These are phyloP conservation scores for Chrysogorgia sp. DNA, from an alignment of 92 coral and sea anemone species.

Conservation along the genomic window DNA sequence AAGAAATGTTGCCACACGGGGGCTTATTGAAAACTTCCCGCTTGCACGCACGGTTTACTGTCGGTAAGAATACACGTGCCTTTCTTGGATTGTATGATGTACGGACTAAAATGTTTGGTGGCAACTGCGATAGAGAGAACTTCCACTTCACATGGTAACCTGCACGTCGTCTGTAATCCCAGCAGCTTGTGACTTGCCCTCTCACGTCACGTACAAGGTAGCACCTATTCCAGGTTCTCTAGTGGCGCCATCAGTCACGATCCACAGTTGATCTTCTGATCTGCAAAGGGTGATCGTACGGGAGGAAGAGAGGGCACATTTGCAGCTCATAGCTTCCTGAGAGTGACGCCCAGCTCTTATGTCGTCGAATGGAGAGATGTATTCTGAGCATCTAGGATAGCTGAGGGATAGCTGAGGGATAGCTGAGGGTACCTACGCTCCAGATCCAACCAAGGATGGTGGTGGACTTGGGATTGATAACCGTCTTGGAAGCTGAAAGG, in stretches of 20 bases:
- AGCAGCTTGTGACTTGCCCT: constrained; percentile 33
- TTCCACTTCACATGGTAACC: constrained; percentile 57
- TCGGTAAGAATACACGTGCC: constrained; percentile 30
- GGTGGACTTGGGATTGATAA: constrained; percentile 4
- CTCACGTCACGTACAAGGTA: constrained; percentile 43
- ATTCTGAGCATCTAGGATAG: constrained; percentile 28
- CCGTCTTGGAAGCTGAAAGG: constrained; percentile 31
- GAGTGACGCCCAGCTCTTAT: constrained; percentile 53
- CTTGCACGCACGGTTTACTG: constrained; percentile 50
- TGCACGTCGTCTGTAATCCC: constrained; percentile 33
- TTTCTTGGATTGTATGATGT: constrained; percentile 20
- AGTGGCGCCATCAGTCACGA: constrained; percentile 55
- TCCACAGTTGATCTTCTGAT: constrained; percentile 53
- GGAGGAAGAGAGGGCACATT: constrained; percentile 44
- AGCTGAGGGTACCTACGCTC: constrained; percentile 16
- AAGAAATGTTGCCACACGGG: constrained; percentile 42
- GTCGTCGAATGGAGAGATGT: constrained; percentile 60
- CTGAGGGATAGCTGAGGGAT: constrained; percentile 12
- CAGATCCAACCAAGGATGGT: no score
- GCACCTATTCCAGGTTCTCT: constrained; percentile 50
- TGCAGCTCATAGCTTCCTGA: constrained; percentile 59
- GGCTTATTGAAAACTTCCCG: constrained; percentile 61
- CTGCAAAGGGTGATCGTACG: constrained; percentile 36
- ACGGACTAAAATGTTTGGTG: constrained; percentile 50
- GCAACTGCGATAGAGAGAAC: constrained; percentile 56